Percentiles rank a stretch among this genome's conserved stretches.
Evolutionary conservation across 2,888 invertebrate species (phyloP).

Genomic region (Pristionchus fissidentatus): DNA sequence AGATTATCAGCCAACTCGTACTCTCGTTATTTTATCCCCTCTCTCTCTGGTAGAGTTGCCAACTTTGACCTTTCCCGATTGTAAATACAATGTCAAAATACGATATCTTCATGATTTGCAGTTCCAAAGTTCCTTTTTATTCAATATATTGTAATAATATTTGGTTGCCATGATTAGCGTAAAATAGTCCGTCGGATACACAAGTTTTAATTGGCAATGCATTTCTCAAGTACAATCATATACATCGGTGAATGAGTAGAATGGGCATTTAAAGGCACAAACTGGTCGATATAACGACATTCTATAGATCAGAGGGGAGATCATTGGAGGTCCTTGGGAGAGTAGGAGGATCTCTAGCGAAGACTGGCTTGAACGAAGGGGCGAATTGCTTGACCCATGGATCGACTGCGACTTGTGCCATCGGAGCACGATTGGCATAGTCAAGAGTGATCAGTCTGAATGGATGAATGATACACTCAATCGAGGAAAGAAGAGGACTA

Average conservation of each 20-base stretch:
- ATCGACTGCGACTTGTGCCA: constrained; percentile 38
- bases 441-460: constrained; percentile 35
- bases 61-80: too few relatives aligned
- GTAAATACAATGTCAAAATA: too few relatives aligned
- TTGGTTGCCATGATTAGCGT: neutral
- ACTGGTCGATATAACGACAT: neutral
- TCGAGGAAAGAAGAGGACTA: neutral
- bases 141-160: neutral
- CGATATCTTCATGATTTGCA: too few relatives aligned
- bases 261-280: neutral
- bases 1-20: neutral
- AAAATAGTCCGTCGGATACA: neutral
- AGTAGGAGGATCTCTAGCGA: neutral
- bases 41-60: too few relatives aligned
- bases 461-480: too few relatives aligned
- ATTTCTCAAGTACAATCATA: too few relatives aligned
- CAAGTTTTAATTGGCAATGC: neutral
- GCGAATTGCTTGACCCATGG: constrained; percentile 17
- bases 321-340: neutral
- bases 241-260: too few relatives aligned
- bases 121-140: neutral
- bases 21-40: neutral
- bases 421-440: constrained; percentile 17
- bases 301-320: neutral
- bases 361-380: constrained; percentile 14